These are phyloP conservation scores for Caenorhabditis wallacei DNA, from an alignment of 2,888 invertebrate species.

Conservation along the genomic window DNA sequence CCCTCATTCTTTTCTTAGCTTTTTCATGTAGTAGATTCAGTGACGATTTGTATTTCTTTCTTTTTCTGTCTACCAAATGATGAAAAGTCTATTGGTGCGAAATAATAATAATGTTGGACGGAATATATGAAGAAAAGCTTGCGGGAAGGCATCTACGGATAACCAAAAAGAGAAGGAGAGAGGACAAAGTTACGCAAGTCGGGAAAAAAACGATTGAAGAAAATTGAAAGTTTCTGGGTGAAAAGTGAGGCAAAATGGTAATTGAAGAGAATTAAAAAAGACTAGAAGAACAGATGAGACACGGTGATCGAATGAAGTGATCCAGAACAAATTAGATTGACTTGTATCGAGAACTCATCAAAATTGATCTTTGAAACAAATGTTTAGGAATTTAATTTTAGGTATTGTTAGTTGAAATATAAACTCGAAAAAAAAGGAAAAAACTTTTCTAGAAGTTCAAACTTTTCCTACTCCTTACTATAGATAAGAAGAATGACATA, in stretches of 20 bases:
- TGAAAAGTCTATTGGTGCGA: constrained; percentile 55
- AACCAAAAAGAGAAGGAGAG: constrained; percentile 16
- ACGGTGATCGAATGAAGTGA: constrained; percentile 32
- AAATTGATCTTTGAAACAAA: too few species aligned
- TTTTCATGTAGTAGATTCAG: constrained; percentile 9
- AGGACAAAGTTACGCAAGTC: constrained; percentile 44
- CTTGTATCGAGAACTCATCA: constrained; percentile 4
- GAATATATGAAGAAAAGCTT: constrained; percentile 4
- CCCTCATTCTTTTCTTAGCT: not conserved
- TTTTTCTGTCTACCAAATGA: constrained; percentile 3
- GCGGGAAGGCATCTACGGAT: constrained; percentile 16
- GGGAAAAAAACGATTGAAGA: constrained; percentile 4
- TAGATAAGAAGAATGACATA: too few species aligned
- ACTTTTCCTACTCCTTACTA: too few species aligned
- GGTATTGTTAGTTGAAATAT: too few species aligned
- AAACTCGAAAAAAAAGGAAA: too few species aligned
- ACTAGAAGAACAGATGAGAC: not conserved
- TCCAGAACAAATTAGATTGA: constrained; percentile 31
- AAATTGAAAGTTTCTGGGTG: constrained; percentile 38
- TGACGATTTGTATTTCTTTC: constrained; percentile 43
- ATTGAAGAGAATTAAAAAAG: not conserved
- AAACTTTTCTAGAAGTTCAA: too few species aligned
- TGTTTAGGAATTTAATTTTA: too few species aligned
- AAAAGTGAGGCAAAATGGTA: constrained; percentile 45
- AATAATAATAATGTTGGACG: constrained; percentile 53